Evolutionary conservation across 2,888 invertebrate species (phyloP).

Genomic region (Drepana falcataria): DNA sequence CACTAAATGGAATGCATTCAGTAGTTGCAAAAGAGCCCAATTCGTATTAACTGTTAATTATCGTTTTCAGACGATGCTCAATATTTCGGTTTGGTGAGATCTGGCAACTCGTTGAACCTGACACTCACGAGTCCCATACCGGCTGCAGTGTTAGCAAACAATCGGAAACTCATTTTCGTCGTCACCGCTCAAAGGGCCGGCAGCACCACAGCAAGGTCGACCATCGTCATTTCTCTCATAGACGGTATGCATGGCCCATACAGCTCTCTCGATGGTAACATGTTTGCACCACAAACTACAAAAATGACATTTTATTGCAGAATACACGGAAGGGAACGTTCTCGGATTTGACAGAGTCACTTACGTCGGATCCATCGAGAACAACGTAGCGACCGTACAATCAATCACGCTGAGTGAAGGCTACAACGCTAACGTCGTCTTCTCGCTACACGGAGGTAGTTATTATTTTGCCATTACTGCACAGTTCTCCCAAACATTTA

Average conservation of each 20-base stretch:
- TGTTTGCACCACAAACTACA: neutral
- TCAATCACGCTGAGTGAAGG: constrained; percentile 18
- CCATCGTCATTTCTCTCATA: constrained; percentile 15
- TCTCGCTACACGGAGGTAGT: constrained; percentile 5
- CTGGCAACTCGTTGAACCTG: constrained; percentile 10
- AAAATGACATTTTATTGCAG: constrained; percentile 7
- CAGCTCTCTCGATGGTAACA: neutral
- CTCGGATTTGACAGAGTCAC: constrained; percentile 19
- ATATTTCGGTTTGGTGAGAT: constrained; percentile 12
- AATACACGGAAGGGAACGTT: constrained; percentile 6
- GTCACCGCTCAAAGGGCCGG: constrained; percentile 14
- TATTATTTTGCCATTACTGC: neutral
- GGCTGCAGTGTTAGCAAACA: constrained; percentile 18
- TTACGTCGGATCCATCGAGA: constrained; percentile 23
- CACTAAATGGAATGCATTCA: neutral
- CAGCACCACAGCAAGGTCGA: constrained; percentile 10
- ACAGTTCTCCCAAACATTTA: too few relatives aligned
- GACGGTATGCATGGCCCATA: constrained; percentile 11
- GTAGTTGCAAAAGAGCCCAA: too few relatives aligned
- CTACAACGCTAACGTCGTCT: neutral
- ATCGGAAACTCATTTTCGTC: constrained; percentile 23
- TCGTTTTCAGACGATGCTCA: constrained; percentile 11
- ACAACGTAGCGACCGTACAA: constrained; percentile 10
- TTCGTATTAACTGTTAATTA: too few relatives aligned
- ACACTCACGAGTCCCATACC: constrained; percentile 14